These are phyloP conservation scores for Corythornis leucogaster DNA, from an alignment of 2,797 vertebrate genomes.

Conservation along the genomic window DNA sequence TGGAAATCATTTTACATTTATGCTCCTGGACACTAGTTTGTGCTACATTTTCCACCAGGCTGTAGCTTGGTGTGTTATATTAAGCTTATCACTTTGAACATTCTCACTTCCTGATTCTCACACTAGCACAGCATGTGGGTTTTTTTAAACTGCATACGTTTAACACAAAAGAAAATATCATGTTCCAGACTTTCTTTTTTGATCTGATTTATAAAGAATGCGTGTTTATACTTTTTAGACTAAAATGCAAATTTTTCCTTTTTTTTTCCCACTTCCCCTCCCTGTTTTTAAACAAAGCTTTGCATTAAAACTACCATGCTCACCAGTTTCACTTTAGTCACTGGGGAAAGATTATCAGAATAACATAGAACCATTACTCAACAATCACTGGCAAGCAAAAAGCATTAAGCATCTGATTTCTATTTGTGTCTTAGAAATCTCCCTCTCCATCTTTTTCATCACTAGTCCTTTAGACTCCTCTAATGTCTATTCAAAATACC, in stretches of 20 bases:
- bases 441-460: background rate
- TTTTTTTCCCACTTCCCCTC: background rate
- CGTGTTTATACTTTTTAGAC: background rate
- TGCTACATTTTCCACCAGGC: background rate
- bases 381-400: background rate
- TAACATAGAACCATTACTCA: background rate
- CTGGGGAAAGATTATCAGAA: background rate
- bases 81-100: background rate
- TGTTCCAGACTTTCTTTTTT: background rate
- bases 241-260: background rate
- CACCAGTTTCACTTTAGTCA: background rate
- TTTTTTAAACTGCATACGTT: background rate
- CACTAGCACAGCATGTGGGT: background rate
- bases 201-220: background rate
- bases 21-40: background rate
- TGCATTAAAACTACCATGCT: background rate
- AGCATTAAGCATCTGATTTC: background rate
- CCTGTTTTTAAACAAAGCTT: background rate
- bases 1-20: background rate
- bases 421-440: background rate
- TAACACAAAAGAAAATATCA: background rate
- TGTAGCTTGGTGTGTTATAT: background rate
- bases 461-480: background rate
- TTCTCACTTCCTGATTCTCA: constrained; percentile 25
- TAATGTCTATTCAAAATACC: background rate